Conservation (phyloP, 30 jellyfish, hydroid and myxozoan species). For the Nemopilema nomurai region DNA sequence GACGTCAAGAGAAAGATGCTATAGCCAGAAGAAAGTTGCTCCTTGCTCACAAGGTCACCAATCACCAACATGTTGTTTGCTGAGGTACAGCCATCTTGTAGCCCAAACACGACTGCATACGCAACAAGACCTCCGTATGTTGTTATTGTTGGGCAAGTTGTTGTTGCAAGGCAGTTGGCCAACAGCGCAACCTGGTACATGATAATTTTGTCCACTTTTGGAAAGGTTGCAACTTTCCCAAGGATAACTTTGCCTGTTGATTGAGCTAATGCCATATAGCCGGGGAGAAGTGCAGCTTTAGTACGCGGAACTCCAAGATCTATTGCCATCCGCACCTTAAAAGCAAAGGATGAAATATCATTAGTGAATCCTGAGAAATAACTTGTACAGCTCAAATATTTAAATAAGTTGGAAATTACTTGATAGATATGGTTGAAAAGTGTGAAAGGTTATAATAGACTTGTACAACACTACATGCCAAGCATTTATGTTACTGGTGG, state of each 20-base stretch:
- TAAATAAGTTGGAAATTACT: not conserved
- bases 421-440: not conserved
- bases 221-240: constrained; percentile 77
- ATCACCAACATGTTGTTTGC: constrained; percentile 79
- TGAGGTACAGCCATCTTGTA: constrained; percentile 80
- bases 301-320: constrained; percentile 69
- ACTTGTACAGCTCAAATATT: not conserved
- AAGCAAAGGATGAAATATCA: not conserved
- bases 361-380: not conserved
- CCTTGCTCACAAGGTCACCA: constrained; percentile 85
- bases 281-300: constrained; percentile 75
- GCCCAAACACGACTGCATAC: constrained; percentile 83
- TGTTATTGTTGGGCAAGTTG: constrained; percentile 74
- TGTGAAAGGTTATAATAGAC: too few species aligned
- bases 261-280: constrained; percentile 86
- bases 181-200: constrained; percentile 76
- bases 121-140: constrained; percentile 60
- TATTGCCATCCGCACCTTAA: constrained; percentile 79
- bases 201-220: constrained; percentile 60
- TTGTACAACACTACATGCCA: too few species aligned
- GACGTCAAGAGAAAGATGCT: constrained; percentile 69
- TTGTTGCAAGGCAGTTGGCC: constrained; percentile 83
- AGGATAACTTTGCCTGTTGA: constrained; percentile 79
- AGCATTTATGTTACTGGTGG: too few species aligned
- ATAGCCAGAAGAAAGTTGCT: constrained; percentile 66